Evolutionary conservation across 2,888 invertebrate species (phyloP), one percentile per base, ranked within the genome.

Genomic region (Andrena haemorrhoa): DNA sequence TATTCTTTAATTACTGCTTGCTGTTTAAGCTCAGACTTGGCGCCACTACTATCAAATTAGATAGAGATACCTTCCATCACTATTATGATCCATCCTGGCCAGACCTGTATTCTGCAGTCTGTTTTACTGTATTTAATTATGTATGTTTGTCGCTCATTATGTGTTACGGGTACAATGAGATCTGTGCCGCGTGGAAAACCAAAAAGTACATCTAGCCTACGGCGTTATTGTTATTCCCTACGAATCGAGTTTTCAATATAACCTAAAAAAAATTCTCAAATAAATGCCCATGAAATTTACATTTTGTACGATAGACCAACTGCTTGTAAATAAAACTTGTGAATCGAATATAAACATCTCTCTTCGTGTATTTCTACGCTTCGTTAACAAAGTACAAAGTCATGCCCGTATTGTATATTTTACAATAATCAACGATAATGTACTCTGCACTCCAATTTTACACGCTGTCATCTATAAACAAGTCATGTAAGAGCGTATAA

Each of bases 301-400:
- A 79, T 79, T 70, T 75, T 82, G 75, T 75, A 75, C 60, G 64
- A 81, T 81, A 83, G 75, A 77, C 23, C 60, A 75, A 78, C 69
- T 74, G 79, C 75, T 83, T 86, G 86, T 86, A 83, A 79, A 83
- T 86, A 81, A 85, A 83, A 75, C 69, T 69, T 84, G 74, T 83
- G 83, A 84, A 84, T 84, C 65, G 69, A 79, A 75, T 73, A 64
- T 73, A 35, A 69, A 78, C 64, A 79, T 73, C 64, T 69, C 79
- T 83, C 75, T 84, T 75, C 63, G 66, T 64, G 64, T 75, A 53
- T 81, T 68, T 71, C 71, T 76, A 63, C 33, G 73, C 35, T 47
- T 71, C 56, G 12, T 69, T 23, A 82, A 68, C 20, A 65, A 35
- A 69, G 72, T 58, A 58, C 64, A 33, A 16, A 74, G 23, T 41